Base-by-base conservation (phyloP, 2,113 vertebrate species). In the Athene cunicularia region DNA sequence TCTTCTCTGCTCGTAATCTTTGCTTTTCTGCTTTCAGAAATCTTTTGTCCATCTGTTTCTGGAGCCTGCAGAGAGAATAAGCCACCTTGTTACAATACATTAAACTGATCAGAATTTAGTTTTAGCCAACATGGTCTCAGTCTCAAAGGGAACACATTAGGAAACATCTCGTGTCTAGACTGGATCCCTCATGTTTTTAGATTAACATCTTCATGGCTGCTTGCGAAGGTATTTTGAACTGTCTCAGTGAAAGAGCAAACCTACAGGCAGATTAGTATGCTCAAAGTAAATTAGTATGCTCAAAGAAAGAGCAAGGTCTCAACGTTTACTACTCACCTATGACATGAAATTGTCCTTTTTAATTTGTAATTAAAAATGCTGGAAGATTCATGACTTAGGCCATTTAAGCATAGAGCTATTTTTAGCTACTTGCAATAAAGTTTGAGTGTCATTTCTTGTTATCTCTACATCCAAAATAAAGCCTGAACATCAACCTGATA, bases 21-120 rank as follows among this genome's bases (percentile, higher is more conserved):
- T 99, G 99, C 79, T 99, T 99, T 97, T 99, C 99, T 28, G 99
- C 99, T 97, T 99, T 99, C 97, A 99, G 98, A 95, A 99, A 99
- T 72, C 99, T 99, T 97, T 99, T 98, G 98, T 99, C 99, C 97
- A 99, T 99, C 96, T 99, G 99, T 73, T 99, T 99, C 97, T 99
- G 99, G 84, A 99, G 99, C 98, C 99, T 99, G 82, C 72, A 91
- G 76, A 93, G 28, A 23, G 2, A 63, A 49, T 18, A 80, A 93
- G 8, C 35, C 74, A 86, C 21, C 5, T 80, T 28, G 26, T 67
- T 56, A 72, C 8, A 73, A 37, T 17, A 68, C 14, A 85, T 17
- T n/a, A 22, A 63, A 30, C 4, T 26, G 58, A 62, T 23, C 4
- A 59, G 30, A 80, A 49, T 32, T 70, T 13, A 56, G 39, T 67